Evolutionary conservation across 1,140 invertebrate species (phyloP), one percentile per base, ranked within the genome.

Genomic region (Drosophila sp.): DNA sequence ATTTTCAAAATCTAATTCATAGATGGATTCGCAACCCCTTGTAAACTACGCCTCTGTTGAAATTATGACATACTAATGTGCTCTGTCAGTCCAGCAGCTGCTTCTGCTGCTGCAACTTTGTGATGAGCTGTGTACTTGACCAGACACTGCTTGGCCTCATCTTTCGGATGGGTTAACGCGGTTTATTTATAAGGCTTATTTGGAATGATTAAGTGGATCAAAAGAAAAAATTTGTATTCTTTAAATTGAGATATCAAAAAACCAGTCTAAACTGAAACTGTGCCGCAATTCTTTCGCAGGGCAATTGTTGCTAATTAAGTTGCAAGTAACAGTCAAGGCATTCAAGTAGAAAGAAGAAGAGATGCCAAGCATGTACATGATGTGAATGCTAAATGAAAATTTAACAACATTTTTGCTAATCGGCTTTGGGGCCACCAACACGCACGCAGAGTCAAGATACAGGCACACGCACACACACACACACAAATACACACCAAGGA

Each of bases 241-340:
- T n/a, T 25, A 10, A 60, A 2, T 23, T 0, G 40, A 50, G 10
- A 33, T 35, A 70, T 38, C 44, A 35, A 6, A 35, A 35, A 35
- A 0, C 3, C 23, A 62, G 1, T n/a, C 11, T 11, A 4, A 23
- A 23, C 23, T 1, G 0, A 6, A 4, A 25, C 4, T 23, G 4
- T 44, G 23, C 7, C 27, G 44, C 44, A 50, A 50, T 50, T 50
- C 6, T 50, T 50, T 25, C 10, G 8, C 4, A 50, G 3, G 44
- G 44, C 44, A 50, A 50, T 40, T 40, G 11, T 50, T 56, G 56
- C 65, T 75, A 83, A 83, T 84, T 70, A 80, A 65, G 66, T 72
- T 38, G 10, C 35, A 38, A 70, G 63, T 44, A 64, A 60, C 67
- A 47, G 60, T 58, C 38, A 38, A 47, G n/a, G 55, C 35, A 54